A percentile compares a stretch with the other conserved stretches of the same genome.
These are phyloP conservation scores for Nowickia ferox DNA, from an alignment of 2,888 invertebrate species.

Conservation along the genomic window DNA sequence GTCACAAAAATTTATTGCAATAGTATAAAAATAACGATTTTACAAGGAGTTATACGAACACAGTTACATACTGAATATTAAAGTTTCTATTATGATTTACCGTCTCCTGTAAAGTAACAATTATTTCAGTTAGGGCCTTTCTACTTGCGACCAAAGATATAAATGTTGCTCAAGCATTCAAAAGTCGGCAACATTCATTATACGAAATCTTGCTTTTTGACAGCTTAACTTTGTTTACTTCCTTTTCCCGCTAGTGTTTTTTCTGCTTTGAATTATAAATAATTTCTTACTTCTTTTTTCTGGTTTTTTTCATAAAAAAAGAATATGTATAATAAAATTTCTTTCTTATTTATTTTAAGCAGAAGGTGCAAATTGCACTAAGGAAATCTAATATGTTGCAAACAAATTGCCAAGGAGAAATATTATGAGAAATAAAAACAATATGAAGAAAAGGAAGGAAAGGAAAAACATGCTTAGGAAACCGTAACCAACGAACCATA, in stretches of 20 bases:
- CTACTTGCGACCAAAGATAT: too few relatives aligned
- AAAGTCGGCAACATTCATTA: constrained; percentile 59
- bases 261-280: not conserved
- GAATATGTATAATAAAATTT: constrained; percentile 19
- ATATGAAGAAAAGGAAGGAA: constrained; percentile 16
- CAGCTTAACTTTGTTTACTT: constrained; percentile 57
- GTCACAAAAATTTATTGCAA: too few relatives aligned
- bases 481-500: constrained; percentile 40
- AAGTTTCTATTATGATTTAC: too few relatives aligned
- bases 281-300: not conserved
- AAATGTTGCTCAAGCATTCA: constrained; percentile 13
- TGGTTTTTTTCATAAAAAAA: not conserved
- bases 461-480: constrained; percentile 28
- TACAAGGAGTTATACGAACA: too few relatives aligned
- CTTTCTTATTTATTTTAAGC: constrained; percentile 48
- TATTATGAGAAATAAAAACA: constrained; percentile 35
- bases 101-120: too few relatives aligned
- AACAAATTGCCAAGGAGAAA: constrained; percentile 54
- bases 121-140: too few relatives aligned
- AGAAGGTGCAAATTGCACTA: constrained; percentile 69
- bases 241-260: constrained; percentile 1
- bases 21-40: too few relatives aligned
- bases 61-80: too few relatives aligned
- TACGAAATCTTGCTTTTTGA: constrained; percentile 40
- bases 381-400: constrained; percentile 68